A percentile compares a stretch with the other conserved stretches of the same genome.
phyloP scores from a whole-genome alignment of 2,888 invertebrate species.

The Bruchidius siliquastri region DNA sequence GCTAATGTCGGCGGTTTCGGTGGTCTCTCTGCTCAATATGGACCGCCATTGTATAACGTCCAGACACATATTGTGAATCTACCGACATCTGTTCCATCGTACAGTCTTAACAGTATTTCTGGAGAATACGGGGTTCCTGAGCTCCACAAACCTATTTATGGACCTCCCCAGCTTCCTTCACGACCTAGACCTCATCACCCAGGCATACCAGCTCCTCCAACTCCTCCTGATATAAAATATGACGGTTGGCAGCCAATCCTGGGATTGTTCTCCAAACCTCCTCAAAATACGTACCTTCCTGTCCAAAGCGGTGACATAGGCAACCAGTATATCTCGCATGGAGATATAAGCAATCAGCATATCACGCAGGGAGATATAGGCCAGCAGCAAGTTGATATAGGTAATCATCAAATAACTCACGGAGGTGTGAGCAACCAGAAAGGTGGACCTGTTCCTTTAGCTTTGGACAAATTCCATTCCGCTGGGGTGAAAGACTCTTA shows the following conservation, averaged over 20 bases:
- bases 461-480: constrained; percentile 15
- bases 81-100: not conserved
- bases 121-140: constrained; percentile 24
- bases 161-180: constrained; percentile 56
- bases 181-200: constrained; percentile 59
- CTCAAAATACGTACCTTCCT: constrained; percentile 35
- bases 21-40: constrained; percentile 13
- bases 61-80: constrained; percentile 4
- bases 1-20: not conserved
- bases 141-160: constrained; percentile 41
- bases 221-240: constrained; percentile 69
- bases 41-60: constrained; percentile 7
- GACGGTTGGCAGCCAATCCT: constrained; percentile 87
- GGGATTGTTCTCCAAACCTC: constrained; percentile 52
- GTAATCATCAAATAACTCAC: constrained; percentile 25
- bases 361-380: constrained; percentile 20
- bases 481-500: constrained; percentile 50
- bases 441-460: constrained; percentile 1
- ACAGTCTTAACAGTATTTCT: constrained; percentile 8
- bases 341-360: constrained; percentile 28
- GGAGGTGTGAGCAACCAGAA: constrained; percentile 14
- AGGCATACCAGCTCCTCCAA: constrained; percentile 69
- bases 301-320: constrained; percentile 22
- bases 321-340: constrained; percentile 18
- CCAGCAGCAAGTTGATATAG: constrained; percentile 11